phyloP scores from a whole-genome alignment of 2,888 invertebrate genomes.

The Sicus ferrugineus region DNA sequence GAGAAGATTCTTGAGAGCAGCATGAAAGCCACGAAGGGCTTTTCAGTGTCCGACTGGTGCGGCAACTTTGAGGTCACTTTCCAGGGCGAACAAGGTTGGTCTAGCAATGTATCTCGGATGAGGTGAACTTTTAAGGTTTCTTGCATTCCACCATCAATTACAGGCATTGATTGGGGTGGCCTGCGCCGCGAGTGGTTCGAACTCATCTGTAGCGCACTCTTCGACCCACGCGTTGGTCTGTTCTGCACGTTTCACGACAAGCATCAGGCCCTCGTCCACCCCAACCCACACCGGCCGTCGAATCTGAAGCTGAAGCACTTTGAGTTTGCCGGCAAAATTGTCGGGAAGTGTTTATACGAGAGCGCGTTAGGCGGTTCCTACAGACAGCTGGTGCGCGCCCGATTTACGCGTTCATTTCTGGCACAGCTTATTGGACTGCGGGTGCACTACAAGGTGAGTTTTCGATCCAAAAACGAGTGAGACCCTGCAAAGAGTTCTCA shows the following conservation, averaged over 20 bases:
- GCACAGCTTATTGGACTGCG: slow-evolving; percentile 93
- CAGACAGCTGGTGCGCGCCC: slow-evolving; percentile 87
- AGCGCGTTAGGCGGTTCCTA: slow-evolving; percentile 89
- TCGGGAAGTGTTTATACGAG: slow-evolving; percentile 94
- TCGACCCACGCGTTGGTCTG: slow-evolving; percentile 83
- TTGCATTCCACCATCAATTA: slow-evolving; percentile 7
- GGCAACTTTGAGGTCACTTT: slow-evolving; percentile 92
- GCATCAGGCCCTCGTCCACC: slow-evolving; percentile 88
- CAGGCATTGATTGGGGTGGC: slow-evolving; percentile 94
- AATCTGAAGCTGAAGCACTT: slow-evolving; percentile 86
- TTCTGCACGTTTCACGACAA: slow-evolving; percentile 88
- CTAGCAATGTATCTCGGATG: background rate
- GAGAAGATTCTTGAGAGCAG: slow-evolving; percentile 82
- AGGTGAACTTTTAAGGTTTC: background rate
- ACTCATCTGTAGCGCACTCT: slow-evolving; percentile 83
- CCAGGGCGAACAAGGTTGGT: slow-evolving; percentile 89
- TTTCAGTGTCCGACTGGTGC: slow-evolving; percentile 91
- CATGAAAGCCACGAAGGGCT: slow-evolving; percentile 86
- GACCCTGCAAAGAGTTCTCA: background rate
- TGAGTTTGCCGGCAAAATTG: slow-evolving; percentile 92
- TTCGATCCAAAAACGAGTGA: background rate
- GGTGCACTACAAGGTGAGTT: slow-evolving; percentile 85
- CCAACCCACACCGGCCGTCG: slow-evolving; percentile 80
- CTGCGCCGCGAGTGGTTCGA: slow-evolving; percentile 95
- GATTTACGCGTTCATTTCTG: slow-evolving; percentile 90